Percentiles rank a stretch among this genome's conserved stretches.
Evolutionary conservation across 2,797 vertebrate species (phyloP).

Genomic region (Neosilurus hyrtlii): DNA sequence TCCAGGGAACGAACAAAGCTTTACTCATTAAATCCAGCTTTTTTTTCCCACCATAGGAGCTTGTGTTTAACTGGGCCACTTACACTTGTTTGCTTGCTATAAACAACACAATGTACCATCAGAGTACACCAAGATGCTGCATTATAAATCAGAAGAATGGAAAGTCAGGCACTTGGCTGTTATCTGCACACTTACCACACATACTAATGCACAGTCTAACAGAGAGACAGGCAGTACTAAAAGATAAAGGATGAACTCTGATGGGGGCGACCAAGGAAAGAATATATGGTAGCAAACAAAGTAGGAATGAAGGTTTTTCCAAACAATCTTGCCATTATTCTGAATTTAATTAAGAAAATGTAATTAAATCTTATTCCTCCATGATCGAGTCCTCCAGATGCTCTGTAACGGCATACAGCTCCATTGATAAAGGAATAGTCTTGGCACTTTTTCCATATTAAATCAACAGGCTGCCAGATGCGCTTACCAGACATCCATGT

Average conservation of each 20-base stretch:
- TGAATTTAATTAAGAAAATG: slow-evolving; percentile 31
- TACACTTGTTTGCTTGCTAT: slow-evolving; percentile 61
- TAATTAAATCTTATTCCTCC: slow-evolving; percentile 31
- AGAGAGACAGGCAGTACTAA: slow-evolving; percentile 26
- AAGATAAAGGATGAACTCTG: slow-evolving; percentile 34
- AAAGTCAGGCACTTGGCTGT: slow-evolving; percentile 54
- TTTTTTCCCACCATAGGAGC: slow-evolving; percentile 38
- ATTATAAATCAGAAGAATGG: slow-evolving; percentile 56
- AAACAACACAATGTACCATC: slow-evolving; percentile 57
- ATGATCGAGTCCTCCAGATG: slow-evolving; percentile 7
- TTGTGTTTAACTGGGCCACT: slow-evolving; percentile 57
- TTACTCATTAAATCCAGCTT: slow-evolving; percentile 35
- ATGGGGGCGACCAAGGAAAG: neutral
- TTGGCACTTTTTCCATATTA: slow-evolving; percentile 3
- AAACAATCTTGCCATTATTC: slow-evolving; percentile 12
- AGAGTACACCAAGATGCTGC: slow-evolving; percentile 53
- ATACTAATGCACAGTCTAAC: slow-evolving; percentile 8
- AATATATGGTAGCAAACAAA: slow-evolving; percentile 13
- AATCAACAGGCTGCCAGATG: neutral
- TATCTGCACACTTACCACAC: slow-evolving; percentile 27
- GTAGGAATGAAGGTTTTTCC: slow-evolving; percentile 2
- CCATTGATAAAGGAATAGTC: slow-evolving; percentile 31
- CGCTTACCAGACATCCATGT: slow-evolving; percentile 4
- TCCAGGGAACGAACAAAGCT: slow-evolving; percentile 35
- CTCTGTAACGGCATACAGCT: slow-evolving; percentile 22